These are phyloP conservation scores for Willowsia nigromaculata DNA, from an alignment of 2,888 invertebrate species.

Conservation along the genomic window DNA sequence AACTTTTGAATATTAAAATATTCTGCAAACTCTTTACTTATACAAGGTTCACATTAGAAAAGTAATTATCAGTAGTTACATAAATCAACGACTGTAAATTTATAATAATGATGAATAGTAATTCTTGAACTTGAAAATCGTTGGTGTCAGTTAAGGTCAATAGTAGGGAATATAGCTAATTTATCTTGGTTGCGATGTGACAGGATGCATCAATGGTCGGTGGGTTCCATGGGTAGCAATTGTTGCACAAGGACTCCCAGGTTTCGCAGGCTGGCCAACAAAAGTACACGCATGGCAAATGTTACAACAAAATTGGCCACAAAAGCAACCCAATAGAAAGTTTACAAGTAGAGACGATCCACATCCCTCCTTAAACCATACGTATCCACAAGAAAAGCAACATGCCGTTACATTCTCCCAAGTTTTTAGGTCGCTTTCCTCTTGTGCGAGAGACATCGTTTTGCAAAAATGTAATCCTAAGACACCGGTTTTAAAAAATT, in stretches of 20 bases:
- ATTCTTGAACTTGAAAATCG: no score
- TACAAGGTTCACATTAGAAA: no score
- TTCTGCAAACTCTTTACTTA: no score
- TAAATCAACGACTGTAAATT: no score
- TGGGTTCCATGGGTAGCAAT: conserved; percentile 5
- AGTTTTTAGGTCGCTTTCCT: not conserved
- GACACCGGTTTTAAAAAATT: no score
- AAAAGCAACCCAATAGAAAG: not conserved
- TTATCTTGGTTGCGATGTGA: conserved; percentile 24
- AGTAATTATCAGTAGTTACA: no score
- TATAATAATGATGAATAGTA: no score
- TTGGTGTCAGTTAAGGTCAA: no score
- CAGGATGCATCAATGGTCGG: not conserved
- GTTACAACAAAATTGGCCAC: conserved; percentile 10
- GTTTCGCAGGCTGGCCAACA: conserved; percentile 43
- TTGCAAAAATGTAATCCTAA: not conserved
- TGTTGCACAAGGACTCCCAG: conserved; percentile 36
- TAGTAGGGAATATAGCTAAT: not conserved
- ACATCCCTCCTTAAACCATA: conserved; percentile 72
- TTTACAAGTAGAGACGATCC: conserved; percentile 50
- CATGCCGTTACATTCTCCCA: conserved; percentile 72
- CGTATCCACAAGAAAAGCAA: conserved; percentile 62
- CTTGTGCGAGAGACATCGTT: not conserved
- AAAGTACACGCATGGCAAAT: conserved; percentile 70
- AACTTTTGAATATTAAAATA: no score